phyloP scores from a whole-genome alignment of 2,888 invertebrate species.

The Pedicia rivosa region DNA sequence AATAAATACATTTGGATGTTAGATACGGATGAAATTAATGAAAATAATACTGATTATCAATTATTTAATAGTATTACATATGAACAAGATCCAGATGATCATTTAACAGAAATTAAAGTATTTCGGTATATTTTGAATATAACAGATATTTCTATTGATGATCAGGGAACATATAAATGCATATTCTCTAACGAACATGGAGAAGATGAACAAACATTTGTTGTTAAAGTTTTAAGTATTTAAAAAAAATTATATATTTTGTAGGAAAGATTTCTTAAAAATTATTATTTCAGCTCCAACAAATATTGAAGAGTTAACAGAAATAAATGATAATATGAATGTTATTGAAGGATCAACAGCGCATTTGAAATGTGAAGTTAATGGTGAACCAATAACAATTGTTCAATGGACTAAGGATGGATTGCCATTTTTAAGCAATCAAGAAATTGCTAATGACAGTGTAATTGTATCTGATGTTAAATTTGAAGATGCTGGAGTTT shows the following conservation, averaged over 20 bases:
- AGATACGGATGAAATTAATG: too few species aligned
- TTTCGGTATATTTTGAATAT: conserved; percentile 6
- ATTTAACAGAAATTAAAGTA: conserved; percentile 11
- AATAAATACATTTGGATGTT: conserved; percentile 7
- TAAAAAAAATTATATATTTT: too few species aligned
- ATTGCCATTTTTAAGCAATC: too few species aligned
- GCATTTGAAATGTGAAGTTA: conserved; percentile 26
- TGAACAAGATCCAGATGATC: too few species aligned
- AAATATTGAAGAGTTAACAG: neutral
- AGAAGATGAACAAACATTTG: conserved; percentile 24
- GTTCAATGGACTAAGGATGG: conserved; percentile 33
- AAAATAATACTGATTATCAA: too few species aligned
- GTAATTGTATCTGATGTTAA: conserved; percentile 24
- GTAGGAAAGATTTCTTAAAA: too few species aligned
- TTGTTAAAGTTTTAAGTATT: conserved; percentile 34
- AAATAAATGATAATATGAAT: neutral
- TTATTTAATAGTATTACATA: too few species aligned
- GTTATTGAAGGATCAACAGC: conserved; percentile 11
- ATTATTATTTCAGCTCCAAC: conserved; percentile 5
- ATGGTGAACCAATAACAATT: conserved; percentile 30
- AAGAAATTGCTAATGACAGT: too few species aligned
- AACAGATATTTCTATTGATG: conserved; percentile 8
- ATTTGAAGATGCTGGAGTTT: conserved; percentile 28
- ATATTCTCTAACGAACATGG: neutral
- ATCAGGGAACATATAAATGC: neutral